Base-by-base conservation (phyloP, 2,888 invertebrate genomes). In the Didymodactylos carnosus region DNA sequence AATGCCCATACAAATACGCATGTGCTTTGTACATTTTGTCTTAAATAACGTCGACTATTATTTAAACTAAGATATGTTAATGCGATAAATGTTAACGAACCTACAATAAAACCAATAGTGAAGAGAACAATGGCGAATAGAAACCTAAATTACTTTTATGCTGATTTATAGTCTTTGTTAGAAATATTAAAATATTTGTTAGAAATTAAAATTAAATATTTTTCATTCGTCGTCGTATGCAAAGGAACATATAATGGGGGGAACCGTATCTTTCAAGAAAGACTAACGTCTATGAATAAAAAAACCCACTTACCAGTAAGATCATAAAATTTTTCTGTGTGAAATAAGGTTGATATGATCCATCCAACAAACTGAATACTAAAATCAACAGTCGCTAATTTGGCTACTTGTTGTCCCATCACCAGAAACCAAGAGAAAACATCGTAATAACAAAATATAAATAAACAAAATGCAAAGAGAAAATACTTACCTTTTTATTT, bases 271-370 rank as follows among this genome's bases (percentile, higher is more conserved):
- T n/a, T n/a, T n/a, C n/a, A n/a, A n/a, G n/a, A n/a, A n/a, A n/a
- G n/a, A n/a, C n/a, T n/a, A n/a, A n/a, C n/a, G n/a, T n/a, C n/a
- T n/a, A n/a, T n/a, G n/a, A n/a, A n/a, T n/a, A n/a, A n/a, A n/a
- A n/a, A 62, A 72, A 72, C 2, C 19, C 14, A 39, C 53, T 69
- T 77, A 83, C 84, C 84, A 77, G 83, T 80, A 29, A 84, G 74
- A 77, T 84, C 84, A 76, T 82, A 84, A 76, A 83, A 83, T 76
- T 83, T 83, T 77, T 84, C 84, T 7, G 84, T 83, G 76, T 81
- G 79, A 7, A 83, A 75, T 11, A 77, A 75, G 0, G 80, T 77
- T n/a, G 83, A 81, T 3, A 82, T 76, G 1, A 78, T 77, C 78
- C 81, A 83, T 11, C 79, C 78, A 5, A 76, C 76, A 80, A 81